Percentiles rank a stretch among this genome's conserved stretches.
phyloP scores from a whole-genome alignment of 2,888 invertebrate species.

The Limnephilus auricula region DNA sequence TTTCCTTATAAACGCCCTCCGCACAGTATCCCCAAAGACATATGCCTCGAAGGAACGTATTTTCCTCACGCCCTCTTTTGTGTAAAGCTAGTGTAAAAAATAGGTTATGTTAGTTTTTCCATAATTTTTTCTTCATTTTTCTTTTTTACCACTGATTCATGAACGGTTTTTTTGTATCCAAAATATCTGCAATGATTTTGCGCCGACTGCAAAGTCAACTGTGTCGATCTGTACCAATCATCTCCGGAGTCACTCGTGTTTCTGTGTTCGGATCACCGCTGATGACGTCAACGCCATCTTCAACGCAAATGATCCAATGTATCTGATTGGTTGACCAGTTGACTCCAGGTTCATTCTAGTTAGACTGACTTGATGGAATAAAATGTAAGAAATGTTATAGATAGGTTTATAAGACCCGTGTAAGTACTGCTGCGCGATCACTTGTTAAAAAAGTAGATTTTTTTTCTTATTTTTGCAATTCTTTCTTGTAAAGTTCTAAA shows the following conservation, averaged over 20 bases:
- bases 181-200: neutral
- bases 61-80: too few relatives aligned
- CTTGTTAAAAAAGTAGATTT: neutral
- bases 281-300: conserved; percentile 16
- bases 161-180: neutral
- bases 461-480: neutral
- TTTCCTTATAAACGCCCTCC: too few relatives aligned
- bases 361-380: conserved; percentile 6
- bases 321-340: conserved; percentile 46
- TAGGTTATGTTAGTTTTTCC: too few relatives aligned
- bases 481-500: neutral
- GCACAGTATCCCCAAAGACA: too few relatives aligned
- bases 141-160: too few relatives aligned
- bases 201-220: neutral
- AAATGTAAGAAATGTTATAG: neutral
- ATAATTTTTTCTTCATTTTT: too few relatives aligned
- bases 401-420: neutral
- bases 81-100: too few relatives aligned
- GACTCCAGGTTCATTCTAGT: conserved; percentile 44
- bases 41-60: too few relatives aligned
- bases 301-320: conserved; percentile 22
- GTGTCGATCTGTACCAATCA: neutral
- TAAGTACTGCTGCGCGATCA: neutral
- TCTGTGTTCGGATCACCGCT: neutral
- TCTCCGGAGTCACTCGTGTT: neutral